phyloP scores from a whole-genome alignment of 2,797 vertebrate genomes.

The Antennarius maculatus region DNA sequence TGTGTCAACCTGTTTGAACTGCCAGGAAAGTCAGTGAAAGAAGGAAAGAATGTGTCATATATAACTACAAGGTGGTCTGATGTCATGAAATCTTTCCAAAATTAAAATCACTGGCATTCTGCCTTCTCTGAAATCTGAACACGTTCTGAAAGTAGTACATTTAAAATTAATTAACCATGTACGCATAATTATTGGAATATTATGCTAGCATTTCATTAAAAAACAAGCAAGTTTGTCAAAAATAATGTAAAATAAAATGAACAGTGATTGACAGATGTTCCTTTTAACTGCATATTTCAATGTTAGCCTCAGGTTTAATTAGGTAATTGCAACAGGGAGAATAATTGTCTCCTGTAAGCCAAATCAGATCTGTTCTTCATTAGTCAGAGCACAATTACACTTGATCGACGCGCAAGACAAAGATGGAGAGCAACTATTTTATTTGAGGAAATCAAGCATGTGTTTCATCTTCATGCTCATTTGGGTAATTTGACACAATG shows the following conservation, averaged over 20 bases:
- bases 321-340: not conserved
- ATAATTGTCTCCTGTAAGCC: not conserved
- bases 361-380: not conserved
- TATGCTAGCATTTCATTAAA: constrained; percentile 3
- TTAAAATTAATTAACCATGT: not conserved
- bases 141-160: constrained; percentile 3
- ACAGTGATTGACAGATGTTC: constrained; percentile 3
- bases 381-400: not conserved
- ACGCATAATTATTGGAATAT: not conserved
- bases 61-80: constrained; percentile 10
- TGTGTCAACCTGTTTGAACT: constrained; percentile 45
- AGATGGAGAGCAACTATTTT: not conserved
- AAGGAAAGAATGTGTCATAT: constrained; percentile 26
- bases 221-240: not conserved
- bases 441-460: not conserved
- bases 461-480: not conserved
- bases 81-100: constrained; percentile 10
- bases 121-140: not conserved
- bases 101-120: not conserved
- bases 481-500: too few species aligned
- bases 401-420: not conserved
- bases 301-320: constrained; percentile 1
- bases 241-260: constrained; percentile 5
- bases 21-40: constrained; percentile 52
- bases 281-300: constrained; percentile 12